Percentiles rank a stretch among this genome's conserved stretches.
Evolutionary conservation across 2,888 invertebrate genomes (phyloP).

Genomic region (Lymantria monacha): DNA sequence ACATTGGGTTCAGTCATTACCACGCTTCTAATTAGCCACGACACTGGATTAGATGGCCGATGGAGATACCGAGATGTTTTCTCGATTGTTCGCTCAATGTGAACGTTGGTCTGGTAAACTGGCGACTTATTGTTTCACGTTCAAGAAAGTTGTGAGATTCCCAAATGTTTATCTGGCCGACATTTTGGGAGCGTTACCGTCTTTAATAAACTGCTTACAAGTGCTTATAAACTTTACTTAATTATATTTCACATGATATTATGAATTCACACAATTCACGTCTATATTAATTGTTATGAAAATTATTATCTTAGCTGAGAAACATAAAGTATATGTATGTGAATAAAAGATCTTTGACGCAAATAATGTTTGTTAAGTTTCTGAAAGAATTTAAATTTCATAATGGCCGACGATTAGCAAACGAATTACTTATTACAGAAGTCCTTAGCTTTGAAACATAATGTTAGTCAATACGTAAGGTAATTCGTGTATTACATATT

Average conservation of each 20-base stretch:
- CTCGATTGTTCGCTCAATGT: conserved; percentile 61
- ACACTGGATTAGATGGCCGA: conserved; percentile 68
- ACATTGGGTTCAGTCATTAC: conserved; percentile 37
- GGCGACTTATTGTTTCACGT: conserved; percentile 43
- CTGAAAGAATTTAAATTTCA: neutral
- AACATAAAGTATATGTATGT: conserved; percentile 5
- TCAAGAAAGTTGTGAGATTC: conserved; percentile 47
- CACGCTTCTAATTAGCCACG: conserved; percentile 57
- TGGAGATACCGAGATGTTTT: conserved; percentile 60
- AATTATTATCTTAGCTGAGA: conserved; percentile 5
- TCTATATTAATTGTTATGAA: conserved; percentile 7
- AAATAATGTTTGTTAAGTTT: neutral
- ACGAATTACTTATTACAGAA: neutral
- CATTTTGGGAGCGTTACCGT: conserved; percentile 29
- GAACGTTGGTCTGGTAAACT: conserved; percentile 42
- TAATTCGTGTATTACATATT: neutral
- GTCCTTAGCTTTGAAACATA: neutral
- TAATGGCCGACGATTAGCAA: neutral
- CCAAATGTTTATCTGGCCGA: conserved; percentile 22
- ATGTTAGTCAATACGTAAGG: neutral
- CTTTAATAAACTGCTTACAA: conserved; percentile 12
- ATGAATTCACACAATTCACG: conserved; percentile 11
- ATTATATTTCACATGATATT: conserved; percentile 6
- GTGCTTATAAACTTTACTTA: conserved; percentile 14
- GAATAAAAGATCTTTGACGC: conserved; percentile 3